Conservation (phyloP, 2,113 vertebrate species). For the Etheostoma cragini region DNA sequence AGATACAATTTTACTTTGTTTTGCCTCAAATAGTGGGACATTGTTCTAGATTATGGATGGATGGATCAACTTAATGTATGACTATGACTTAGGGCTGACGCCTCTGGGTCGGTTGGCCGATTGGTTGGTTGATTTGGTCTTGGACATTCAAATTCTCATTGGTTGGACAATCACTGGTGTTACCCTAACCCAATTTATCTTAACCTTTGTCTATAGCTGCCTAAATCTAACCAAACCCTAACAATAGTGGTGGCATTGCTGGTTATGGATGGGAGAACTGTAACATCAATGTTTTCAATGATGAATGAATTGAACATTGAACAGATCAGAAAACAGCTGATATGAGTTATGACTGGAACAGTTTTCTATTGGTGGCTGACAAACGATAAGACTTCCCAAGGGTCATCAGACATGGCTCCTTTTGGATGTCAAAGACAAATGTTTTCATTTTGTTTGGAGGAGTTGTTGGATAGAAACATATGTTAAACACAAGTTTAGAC, state of each 20-base stretch:
- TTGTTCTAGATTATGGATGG: not conserved
- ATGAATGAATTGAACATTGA: not conserved
- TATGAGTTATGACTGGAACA: not conserved
- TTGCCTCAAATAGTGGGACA: not conserved
- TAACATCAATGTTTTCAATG: not conserved
- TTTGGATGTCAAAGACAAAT: conserved; percentile 5
- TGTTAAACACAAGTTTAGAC: not conserved
- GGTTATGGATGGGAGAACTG: not conserved
- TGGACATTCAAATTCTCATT: too few species aligned
- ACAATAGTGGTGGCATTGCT: not conserved
- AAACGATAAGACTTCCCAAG: not conserved
- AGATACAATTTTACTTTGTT: not conserved
- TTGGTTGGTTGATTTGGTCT: too few species aligned
- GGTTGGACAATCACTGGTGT: too few species aligned
- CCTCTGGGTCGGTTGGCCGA: too few species aligned
- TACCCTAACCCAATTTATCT: not conserved
- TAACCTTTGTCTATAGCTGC: not conserved
- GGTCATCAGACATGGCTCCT: not conserved
- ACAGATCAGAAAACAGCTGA: not conserved
- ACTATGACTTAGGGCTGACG: not conserved
- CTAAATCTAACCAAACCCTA: not conserved
- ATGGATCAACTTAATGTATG: not conserved
- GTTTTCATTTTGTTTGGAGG: not conserved
- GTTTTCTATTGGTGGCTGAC: not conserved
- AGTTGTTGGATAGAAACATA: not conserved